Evolutionary conservation across 2,888 invertebrate species (phyloP), one percentile per base, ranked within the genome.

Genomic region (Anticlea derivata): DNA sequence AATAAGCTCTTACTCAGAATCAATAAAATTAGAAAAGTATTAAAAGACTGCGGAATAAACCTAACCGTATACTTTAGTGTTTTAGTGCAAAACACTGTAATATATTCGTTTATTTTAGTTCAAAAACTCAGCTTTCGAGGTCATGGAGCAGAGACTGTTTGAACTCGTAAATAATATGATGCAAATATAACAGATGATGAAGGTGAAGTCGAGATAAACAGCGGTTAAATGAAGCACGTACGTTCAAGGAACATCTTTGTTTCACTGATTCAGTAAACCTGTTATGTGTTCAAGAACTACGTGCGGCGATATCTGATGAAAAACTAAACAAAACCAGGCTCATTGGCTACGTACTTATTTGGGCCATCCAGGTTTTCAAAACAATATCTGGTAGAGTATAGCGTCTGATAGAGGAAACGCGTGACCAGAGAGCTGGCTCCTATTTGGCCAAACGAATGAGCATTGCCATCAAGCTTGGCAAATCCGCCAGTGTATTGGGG

Each of bases 1-100:
- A 52, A 52, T 52, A 43, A 38, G 38, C 26, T 43, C 10, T 43
- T 43, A 47, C 43, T 47, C 52, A 47, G 27, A 17, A 3, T 47
- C 17, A 26, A 34, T 50, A 39, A 50, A 41, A 27, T 43, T 37
- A 48, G 44, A 51, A 31, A 29, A 27, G 24, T 56, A 31, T 26
- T 37, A 33, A 37, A 38, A 56, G 37, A 43, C 11, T 39, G 11
- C 31, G 12, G 7, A 40, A 17, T 37, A 35, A 2, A 37, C 11
- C 11, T 7, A 17, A 17, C 17, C 2, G 2, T 4, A 3, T 17
- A 17, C 17, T 17, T 41, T 37, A 17, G 24, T 12, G n/a, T n/a
- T 24, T 35, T 12, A 33, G 12, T 27, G 37, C 27, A 37, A 29
- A 41, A 40, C 27, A 33, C 12, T n/a, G n/a, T 5, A 27, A 31